These are phyloP conservation scores for Petrosia ficiformis DNA, from an alignment of 37 sponge, comb jelly and placozoan genomes.

Conservation along the genomic window DNA sequence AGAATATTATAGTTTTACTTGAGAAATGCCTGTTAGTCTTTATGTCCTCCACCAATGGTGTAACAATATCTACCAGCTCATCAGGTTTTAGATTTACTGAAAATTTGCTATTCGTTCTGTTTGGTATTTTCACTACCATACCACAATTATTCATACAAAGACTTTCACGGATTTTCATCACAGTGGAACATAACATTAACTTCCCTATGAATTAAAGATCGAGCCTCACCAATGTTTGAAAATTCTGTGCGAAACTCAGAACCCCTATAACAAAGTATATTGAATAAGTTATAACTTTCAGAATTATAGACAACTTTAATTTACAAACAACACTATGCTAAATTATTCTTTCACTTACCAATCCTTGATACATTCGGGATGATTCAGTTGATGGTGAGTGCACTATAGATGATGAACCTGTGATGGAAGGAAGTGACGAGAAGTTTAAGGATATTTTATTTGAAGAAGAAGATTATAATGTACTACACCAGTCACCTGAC, in stretches of 20 bases:
- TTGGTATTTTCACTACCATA: constrained; percentile 12
- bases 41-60: constrained; percentile 9
- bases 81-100: background rate
- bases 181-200: background rate
- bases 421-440: too few relatives aligned
- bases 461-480: too few relatives aligned
- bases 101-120: constrained; percentile 24
- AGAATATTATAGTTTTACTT: constrained; percentile 9
- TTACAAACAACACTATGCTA: too few relatives aligned
- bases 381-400: too few relatives aligned
- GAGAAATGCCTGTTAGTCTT: background rate
- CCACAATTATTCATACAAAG: constrained; percentile 19
- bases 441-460: too few relatives aligned
- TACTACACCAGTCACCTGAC: too few relatives aligned
- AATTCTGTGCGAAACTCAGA: background rate
- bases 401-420: too few relatives aligned
- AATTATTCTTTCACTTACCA: too few relatives aligned
- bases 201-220: background rate
- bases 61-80: background rate
- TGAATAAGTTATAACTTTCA: too few relatives aligned
- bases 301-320: too few relatives aligned
- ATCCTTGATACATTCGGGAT: too few relatives aligned
- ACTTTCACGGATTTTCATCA: background rate
- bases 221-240: background rate
- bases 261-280: background rate